Percentiles rank a stretch among this genome's conserved stretches.
These are phyloP conservation scores for Papilio glaucus DNA, from an alignment of 1,140 invertebrate species.

Conservation along the genomic window DNA sequence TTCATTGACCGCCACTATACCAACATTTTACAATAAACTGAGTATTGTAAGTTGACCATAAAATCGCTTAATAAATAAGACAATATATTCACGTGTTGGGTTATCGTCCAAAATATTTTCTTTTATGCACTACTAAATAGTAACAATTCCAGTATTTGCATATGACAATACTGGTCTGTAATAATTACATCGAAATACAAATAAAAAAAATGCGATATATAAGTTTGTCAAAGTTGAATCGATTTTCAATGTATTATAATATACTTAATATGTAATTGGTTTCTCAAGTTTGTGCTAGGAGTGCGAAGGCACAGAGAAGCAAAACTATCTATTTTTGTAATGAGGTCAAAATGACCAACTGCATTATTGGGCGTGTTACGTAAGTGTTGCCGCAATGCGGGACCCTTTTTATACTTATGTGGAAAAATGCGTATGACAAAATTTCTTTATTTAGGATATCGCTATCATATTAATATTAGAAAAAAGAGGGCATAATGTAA, in stretches of 20 bases:
- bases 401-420: not conserved
- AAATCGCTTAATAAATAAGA: no score
- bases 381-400: not conserved
- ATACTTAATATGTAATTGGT: conserved; percentile 39
- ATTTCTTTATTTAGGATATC: conserved; percentile 12
- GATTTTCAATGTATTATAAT: conserved; percentile 41
- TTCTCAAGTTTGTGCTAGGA: conserved; percentile 41
- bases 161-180: conserved; percentile 16
- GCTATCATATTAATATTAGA: not conserved
- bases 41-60: no score
- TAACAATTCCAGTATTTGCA: conserved; percentile 15
- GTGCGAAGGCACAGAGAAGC: conserved; percentile 15
- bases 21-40: no score
- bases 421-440: not conserved
- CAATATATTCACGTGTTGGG: no score
- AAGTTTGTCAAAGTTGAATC: conserved; percentile 53
- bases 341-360: conserved; percentile 66
- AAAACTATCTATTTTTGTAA: conserved; percentile 72
- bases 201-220: conserved; percentile 39
- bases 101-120: no score
- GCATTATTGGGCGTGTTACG: conserved; percentile 49
- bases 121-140: not conserved
- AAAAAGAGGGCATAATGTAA: conserved; percentile 21
- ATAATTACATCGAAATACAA: conserved; percentile 5
- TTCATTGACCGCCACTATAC: no score